These are phyloP conservation scores for Pituophis catenifer DNA, from an alignment of 2,113 vertebrate genomes.

Conservation along the genomic window DNA sequence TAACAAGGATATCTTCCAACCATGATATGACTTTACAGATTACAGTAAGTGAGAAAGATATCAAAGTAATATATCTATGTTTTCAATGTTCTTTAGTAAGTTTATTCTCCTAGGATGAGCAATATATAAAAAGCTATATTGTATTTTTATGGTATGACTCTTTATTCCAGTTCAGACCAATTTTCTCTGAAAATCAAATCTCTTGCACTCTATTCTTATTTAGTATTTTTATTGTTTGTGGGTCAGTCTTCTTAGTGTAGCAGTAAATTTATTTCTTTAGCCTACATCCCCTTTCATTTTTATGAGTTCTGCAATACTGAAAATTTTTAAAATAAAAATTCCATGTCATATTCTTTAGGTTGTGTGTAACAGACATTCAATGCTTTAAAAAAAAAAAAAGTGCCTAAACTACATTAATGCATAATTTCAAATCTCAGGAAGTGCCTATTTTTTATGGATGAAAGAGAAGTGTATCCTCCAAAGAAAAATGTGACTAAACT, in stretches of 20 bases:
- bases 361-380: background rate
- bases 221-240: background rate
- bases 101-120: background rate
- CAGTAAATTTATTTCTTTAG: background rate
- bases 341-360: background rate
- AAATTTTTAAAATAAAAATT: background rate
- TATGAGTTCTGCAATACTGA: background rate
- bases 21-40: background rate
- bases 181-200: background rate
- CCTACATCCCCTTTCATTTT: background rate
- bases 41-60: background rate
- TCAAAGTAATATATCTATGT: background rate
- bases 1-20: background rate
- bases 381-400: background rate
- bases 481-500: background rate
- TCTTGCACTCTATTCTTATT: background rate
- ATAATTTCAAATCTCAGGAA: background rate
- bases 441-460: background rate
- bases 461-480: background rate
- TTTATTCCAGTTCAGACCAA: background rate
- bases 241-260: background rate
- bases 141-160: background rate
- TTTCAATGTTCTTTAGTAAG: background rate
- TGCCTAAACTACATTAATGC: background rate
- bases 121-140: background rate